A percentile compares a stretch with the other conserved stretches of the same genome.
phyloP scores from a whole-genome alignment of 2,113 vertebrate species.

The Sinocyclocheilus maitianheensis region DNA sequence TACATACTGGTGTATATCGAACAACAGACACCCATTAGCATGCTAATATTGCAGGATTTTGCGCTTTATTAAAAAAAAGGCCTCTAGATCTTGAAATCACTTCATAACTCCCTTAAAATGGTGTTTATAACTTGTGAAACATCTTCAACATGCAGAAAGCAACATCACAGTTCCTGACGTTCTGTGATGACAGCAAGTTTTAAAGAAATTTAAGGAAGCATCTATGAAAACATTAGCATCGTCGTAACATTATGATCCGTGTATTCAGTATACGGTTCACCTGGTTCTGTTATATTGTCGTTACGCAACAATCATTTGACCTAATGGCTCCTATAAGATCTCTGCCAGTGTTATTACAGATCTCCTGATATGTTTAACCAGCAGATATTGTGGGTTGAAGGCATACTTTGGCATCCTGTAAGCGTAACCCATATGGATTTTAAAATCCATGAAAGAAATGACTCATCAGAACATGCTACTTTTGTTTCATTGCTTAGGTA shows the following conservation, averaged over 20 bases:
- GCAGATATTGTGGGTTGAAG: neutral
- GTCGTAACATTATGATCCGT: neutral
- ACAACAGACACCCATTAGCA: neutral
- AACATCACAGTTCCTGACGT: neutral
- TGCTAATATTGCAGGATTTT: neutral
- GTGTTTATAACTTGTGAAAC: neutral
- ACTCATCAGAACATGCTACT: neutral
- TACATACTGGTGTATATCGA: neutral
- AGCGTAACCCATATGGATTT: neutral
- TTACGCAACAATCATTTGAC: constrained; percentile 4
- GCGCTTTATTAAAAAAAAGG: neutral
- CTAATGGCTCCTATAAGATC: neutral
- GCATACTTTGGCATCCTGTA: constrained; percentile 9
- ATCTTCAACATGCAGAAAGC: neutral
- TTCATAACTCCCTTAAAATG: neutral
- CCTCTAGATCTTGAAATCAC: neutral
- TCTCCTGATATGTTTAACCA: neutral
- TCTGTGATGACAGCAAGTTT: neutral
- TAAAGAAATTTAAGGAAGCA: neutral
- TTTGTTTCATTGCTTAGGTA: neutral
- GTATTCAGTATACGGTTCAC: neutral
- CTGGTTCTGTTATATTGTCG: neutral
- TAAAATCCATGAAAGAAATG: neutral
- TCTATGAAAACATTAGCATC: neutral
- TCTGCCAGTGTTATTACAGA: neutral